Percentiles rank a stretch among this genome's conserved stretches.
Conservation (phyloP, 1,140 invertebrate species). For the Camponotus pennsylvanicus region DNA sequence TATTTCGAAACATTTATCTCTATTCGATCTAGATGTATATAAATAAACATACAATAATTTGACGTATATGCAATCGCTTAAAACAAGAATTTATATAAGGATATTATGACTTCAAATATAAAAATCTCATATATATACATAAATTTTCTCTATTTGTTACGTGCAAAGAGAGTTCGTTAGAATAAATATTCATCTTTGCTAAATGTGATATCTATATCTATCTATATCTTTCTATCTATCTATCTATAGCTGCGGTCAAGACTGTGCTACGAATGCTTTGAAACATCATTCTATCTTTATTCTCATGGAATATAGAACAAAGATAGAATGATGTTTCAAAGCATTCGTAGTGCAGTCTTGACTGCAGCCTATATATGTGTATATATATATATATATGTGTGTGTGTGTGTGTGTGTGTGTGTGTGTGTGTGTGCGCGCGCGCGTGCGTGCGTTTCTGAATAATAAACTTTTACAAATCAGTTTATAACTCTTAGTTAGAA, state of each 20-base stretch:
- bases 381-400: too few relatives aligned
- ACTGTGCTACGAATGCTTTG: too few relatives aligned
- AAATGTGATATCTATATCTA: not conserved
- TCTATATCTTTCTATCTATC: not conserved
- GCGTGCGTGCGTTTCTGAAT: not conserved
- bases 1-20: constrained; percentile 8
- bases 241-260: too few relatives aligned
- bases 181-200: not conserved
- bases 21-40: not conserved
- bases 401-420: too few relatives aligned
- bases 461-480: not conserved
- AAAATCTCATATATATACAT: not conserved
- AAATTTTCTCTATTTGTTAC: not conserved
- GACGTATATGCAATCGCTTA: not conserved
- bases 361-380: too few relatives aligned
- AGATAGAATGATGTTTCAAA: too few relatives aligned
- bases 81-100: constrained; percentile 4
- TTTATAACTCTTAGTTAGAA: not conserved
- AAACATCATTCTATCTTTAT: too few relatives aligned
- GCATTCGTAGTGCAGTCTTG: too few relatives aligned
- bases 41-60: not conserved
- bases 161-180: not conserved
- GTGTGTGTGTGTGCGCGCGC: too few relatives aligned
- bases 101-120: not conserved
- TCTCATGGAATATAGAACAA: too few relatives aligned